Evolutionary conservation across 30 jellyfish, hydroid and myxozoan species (phyloP), one percentile per base, ranked within the genome.

Genomic region (Chrysaora quinquecirrha): DNA sequence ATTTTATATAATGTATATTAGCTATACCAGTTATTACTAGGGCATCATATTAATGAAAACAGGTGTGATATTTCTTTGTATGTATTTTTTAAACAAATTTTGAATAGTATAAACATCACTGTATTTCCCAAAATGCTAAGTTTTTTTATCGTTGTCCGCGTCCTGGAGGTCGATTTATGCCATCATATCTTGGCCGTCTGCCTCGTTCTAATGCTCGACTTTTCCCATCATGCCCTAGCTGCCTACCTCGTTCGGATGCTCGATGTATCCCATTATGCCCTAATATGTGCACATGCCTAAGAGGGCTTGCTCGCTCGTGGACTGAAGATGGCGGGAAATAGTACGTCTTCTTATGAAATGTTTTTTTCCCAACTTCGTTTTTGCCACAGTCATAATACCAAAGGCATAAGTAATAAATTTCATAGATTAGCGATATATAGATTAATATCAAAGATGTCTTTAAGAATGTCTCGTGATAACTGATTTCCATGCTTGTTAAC

Each of bases 251-350:
- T 25, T 12, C 6, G 6, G 24, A 20, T 52, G 29, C 2, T 3
- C 68, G 12, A 52, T 52, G 68, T 16, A 52, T 52, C 68, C 68
- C 68, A 52, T 20, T 52, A 16, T 52, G 68, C 68, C 68, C 29
- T 19, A 52, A 19, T 25, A 52, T 20, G 25, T 52, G 68, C 29
- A 52, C 68, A 19, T 19, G 68, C 68, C 25, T 38, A 3, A 38
- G 27, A 4, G 6, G 12, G 29, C 12, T 52, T 19, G 68, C 27
- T 19, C 24, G 27, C 25, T 52, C 68, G 68, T 3, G 24, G 68
- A 10, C 19, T 4, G 25, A 52, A 52, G 4, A 20, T 10, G 68
- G 68, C 68, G 24, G 68, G 25, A 52, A 20, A 19, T 52, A 3
- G 3, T 2, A 20, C 2, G 25, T 16, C 68, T 20, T 52, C 68